Percentiles rank a stretch among this genome's conserved stretches.
Conservation (phyloP, 2,113 vertebrate species). For the Mungos mungo region DNA sequence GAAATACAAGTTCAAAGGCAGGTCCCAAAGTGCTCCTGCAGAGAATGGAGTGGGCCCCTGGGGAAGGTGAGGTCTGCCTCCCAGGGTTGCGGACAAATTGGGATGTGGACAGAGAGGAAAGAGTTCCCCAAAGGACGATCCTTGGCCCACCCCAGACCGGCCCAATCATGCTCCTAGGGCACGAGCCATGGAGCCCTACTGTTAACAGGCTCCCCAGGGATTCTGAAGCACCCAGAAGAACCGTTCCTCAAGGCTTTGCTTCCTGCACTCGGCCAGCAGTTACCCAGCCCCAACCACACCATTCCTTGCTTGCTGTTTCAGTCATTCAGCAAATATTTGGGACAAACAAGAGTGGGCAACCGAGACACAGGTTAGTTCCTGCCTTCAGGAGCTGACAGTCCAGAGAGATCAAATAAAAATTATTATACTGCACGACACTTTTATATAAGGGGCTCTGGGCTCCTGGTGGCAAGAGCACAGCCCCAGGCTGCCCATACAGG, state of each 20-base stretch:
- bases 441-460: background rate
- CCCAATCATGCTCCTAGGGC: accelerated
- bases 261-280: background rate
- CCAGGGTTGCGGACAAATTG: background rate
- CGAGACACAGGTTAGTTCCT: background rate
- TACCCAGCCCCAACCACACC: background rate
- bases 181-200: background rate
- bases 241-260: background rate
- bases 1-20: background rate
- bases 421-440: background rate
- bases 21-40: background rate
- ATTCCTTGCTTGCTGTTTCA: background rate
- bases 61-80: background rate
- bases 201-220: background rate
- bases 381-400: background rate
- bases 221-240: background rate
- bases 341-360: background rate
- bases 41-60: background rate
- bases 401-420: background rate
- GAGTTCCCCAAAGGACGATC: background rate
- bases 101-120: background rate
- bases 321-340: background rate
- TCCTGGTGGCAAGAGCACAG: background rate
- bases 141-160: background rate
- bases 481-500: background rate